Percentiles rank a stretch among this genome's conserved stretches.
These are phyloP conservation scores for Paramormyrops kingsleyae DNA, from an alignment of 2,113 vertebrate genomes.

Conservation along the genomic window DNA sequence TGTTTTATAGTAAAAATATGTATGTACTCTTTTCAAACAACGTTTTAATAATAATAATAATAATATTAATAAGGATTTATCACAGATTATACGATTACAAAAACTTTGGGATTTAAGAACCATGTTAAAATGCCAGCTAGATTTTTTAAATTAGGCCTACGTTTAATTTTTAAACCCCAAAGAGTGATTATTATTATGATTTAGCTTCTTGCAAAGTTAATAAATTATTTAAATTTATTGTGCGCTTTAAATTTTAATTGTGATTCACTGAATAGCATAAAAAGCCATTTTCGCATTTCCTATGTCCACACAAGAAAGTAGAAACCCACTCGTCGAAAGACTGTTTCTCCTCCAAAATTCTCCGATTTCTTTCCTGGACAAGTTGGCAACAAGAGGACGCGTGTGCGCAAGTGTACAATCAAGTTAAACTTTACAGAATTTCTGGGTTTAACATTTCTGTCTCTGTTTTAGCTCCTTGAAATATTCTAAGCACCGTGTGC, in stretches of 20 bases:
- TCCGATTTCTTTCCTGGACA: background rate
- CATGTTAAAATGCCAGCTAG: background rate
- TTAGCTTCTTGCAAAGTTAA: background rate
- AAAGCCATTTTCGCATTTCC: background rate
- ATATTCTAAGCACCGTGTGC: conserved; percentile 2
- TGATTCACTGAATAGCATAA: background rate
- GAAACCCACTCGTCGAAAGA: background rate
- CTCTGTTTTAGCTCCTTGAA: background rate
- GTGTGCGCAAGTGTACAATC: background rate
- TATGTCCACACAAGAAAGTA: background rate
- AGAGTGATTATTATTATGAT: background rate
- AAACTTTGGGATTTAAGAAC: background rate
- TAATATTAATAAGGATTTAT: background rate
- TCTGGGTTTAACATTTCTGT: background rate
- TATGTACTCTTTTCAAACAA: background rate
- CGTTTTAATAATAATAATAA: background rate
- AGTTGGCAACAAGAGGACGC: background rate
- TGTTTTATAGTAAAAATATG: background rate
- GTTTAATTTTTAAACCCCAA: background rate
- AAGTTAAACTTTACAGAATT: background rate
- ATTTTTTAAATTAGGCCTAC: background rate
- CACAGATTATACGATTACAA: background rate
- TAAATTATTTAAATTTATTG: background rate
- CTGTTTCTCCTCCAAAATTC: background rate
- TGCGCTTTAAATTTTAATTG: background rate